These are phyloP conservation scores for Ceratina australensis DNA, from an alignment of 1,140 invertebrate genomes.

Conservation along the genomic window DNA sequence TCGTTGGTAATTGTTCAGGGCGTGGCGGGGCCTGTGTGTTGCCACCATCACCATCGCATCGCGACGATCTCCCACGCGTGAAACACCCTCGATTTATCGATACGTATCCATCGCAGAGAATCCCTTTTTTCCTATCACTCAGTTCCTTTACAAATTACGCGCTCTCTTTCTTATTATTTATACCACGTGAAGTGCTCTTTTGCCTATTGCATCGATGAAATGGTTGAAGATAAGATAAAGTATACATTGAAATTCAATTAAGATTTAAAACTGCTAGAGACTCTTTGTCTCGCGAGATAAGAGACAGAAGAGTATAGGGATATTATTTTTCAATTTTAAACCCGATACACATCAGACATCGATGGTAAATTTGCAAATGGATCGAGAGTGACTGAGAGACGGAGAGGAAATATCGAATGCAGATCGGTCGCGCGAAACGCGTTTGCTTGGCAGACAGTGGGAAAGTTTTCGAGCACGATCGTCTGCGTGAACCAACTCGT, in stretches of 20 bases:
- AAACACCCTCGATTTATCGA: constrained; percentile 51
- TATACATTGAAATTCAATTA: no score
- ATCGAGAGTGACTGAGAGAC: background rate
- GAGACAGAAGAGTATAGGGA: no score
- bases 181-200: no score
- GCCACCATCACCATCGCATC: constrained; percentile 28
- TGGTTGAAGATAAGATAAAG: background rate
- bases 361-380: background rate
- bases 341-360: background rate
- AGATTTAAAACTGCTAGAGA: no score
- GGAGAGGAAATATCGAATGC: background rate
- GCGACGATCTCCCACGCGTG: constrained; percentile 61
- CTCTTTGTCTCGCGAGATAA: no score
- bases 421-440: background rate
- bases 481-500: background rate
- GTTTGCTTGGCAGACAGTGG: background rate
- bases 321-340: background rate
- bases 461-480: constrained; percentile 5
- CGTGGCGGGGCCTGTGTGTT: constrained; percentile 56
- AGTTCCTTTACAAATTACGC: no score
- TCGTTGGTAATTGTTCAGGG: constrained; percentile 65
- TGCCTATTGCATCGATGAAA: constrained; percentile 11
- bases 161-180: no score
- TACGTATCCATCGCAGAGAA: constrained; percentile 27
- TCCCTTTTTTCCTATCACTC: no score